These are phyloP conservation scores for Lytechinus variegatus DNA, from an alignment of 35 echinoderm and acorn worm genomes.

Conservation along the genomic window DNA sequence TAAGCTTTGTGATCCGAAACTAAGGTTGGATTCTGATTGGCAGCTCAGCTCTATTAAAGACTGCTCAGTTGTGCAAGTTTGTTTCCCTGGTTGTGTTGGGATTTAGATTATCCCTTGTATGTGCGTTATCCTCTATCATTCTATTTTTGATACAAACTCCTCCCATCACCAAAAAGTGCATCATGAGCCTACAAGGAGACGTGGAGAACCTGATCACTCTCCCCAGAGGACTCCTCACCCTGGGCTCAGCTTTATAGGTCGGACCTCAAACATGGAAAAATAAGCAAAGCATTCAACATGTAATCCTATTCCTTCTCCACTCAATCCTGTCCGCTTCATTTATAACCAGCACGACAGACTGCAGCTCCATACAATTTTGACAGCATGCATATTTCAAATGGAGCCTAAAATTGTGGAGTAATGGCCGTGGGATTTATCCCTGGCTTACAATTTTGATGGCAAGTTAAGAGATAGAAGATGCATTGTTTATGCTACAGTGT, in stretches of 20 bases:
- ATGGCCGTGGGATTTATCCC: neutral
- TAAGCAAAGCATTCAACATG: constrained; percentile 38
- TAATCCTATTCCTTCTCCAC: constrained; percentile 19
- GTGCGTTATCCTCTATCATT: neutral
- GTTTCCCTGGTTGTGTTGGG: neutral
- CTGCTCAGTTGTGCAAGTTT: too few relatives aligned
- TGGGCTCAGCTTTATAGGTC: neutral
- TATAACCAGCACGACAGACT: neutral
- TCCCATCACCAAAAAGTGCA: neutral
- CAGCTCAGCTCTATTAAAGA: too few relatives aligned
- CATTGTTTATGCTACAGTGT: neutral
- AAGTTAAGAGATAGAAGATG: neutral
- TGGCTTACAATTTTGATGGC: neutral
- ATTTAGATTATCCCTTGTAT: neutral
- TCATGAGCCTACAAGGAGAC: neutral
- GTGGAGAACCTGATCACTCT: constrained; percentile 10
- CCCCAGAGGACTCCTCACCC: neutral
- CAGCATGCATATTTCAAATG: constrained; percentile 12
- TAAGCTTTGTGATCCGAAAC: too few relatives aligned
- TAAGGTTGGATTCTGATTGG: too few relatives aligned
- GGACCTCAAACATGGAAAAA: constrained; percentile 36
- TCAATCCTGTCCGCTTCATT: neutral
- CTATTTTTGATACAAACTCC: neutral
- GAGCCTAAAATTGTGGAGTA: neutral
- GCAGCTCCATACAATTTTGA: neutral